Conservation (phyloP, 1,140 invertebrate genomes). For the Cotesia chilonis region DNA sequence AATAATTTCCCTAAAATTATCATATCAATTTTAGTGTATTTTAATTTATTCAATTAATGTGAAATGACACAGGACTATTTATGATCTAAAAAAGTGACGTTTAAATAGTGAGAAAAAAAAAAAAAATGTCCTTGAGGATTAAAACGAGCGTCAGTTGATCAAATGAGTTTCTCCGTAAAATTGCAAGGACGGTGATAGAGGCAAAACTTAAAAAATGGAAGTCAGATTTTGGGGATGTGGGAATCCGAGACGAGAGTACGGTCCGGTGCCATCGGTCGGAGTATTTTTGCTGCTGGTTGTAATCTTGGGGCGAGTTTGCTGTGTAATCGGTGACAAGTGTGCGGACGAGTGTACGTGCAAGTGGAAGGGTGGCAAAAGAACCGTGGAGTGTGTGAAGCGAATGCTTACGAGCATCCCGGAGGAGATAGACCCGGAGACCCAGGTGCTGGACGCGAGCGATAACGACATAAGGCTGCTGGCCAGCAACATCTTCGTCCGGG, state of each 20-base stretch:
- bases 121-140: too few species aligned
- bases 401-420: slow-evolving; percentile 83
- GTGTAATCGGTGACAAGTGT: slow-evolving; percentile 64
- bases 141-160: too few species aligned
- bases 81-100: too few species aligned
- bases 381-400: slow-evolving; percentile 86
- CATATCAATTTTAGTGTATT: too few species aligned
- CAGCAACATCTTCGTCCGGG: slow-evolving; percentile 80
- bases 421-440: slow-evolving; percentile 84
- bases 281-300: slow-evolving; percentile 19
- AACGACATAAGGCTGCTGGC: slow-evolving; percentile 86
- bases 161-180: neutral
- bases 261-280: slow-evolving; percentile 21
- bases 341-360: slow-evolving; percentile 86
- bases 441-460: slow-evolving; percentile 87
- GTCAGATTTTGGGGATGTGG: neutral
- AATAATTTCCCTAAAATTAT: too few species aligned
- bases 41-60: too few species aligned
- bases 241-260: slow-evolving; percentile 6
- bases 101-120: too few species aligned
- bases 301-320: slow-evolving; percentile 20
- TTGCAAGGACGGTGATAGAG: neutral
- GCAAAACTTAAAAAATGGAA: slow-evolving; percentile 11
- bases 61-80: too few species aligned
- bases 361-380: slow-evolving; percentile 92